Percentiles rank a stretch among this genome's conserved stretches.
Evolutionary conservation across 1,140 invertebrate genomes (phyloP).

Genomic region (Acromyrmex heyeri): DNA sequence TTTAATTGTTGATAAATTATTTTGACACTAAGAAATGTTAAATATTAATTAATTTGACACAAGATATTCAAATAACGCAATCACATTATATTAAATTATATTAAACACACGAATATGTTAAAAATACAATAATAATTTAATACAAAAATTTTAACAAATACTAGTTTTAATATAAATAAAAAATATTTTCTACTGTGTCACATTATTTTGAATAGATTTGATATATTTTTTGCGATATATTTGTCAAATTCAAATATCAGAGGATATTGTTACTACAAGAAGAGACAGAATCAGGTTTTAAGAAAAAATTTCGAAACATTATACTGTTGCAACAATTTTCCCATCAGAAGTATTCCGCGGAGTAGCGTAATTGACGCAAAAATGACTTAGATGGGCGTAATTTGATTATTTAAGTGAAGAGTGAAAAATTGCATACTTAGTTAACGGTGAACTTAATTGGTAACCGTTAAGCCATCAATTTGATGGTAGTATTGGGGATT

Average conservation of each 20-base stretch:
- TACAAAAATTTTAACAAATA: no score
- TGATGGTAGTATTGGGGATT: neutral
- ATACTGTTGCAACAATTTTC: neutral
- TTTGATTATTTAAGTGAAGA: constrained; percentile 38
- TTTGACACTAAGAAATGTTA: no score
- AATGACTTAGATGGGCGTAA: constrained; percentile 13
- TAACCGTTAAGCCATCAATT: constrained; percentile 21
- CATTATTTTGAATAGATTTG: neutral
- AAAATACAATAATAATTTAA: no score
- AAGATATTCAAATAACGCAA: no score
- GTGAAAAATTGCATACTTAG: constrained; percentile 20
- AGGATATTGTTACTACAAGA: no score
- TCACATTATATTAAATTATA: no score
- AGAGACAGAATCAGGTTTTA: neutral
- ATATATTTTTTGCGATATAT: neutral
- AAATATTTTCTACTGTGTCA: no score
- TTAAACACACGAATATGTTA: no score
- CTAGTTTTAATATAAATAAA: no score
- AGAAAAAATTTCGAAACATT: neutral
- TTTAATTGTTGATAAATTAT: no score
- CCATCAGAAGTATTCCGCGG: neutral
- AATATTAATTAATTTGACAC: no score
- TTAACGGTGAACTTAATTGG: constrained; percentile 27
- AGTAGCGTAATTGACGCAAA: neutral
- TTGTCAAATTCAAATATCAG: neutral